Evolutionary conservation across 2,113 vertebrate genomes (phyloP).

Genomic region (Danionella cerebrum): DNA sequence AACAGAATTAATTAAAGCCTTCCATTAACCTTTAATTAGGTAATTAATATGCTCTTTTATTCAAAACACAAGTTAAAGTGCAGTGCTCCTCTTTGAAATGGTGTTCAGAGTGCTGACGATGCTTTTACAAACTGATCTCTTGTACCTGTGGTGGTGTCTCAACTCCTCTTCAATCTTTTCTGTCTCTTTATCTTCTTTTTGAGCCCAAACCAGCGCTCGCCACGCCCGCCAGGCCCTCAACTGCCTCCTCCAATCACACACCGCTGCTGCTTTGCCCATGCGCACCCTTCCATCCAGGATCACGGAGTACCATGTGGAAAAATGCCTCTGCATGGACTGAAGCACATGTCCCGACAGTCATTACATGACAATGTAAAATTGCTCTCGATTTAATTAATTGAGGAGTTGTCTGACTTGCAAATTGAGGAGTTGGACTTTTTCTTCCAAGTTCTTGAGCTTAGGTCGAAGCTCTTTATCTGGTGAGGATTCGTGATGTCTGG

Average conservation of each 20-base stretch:
- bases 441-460: conserved; percentile 44
- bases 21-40: neutral
- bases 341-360: neutral
- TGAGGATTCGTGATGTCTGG: conserved; percentile 16
- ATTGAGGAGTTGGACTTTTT: conserved; percentile 46
- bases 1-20: neutral
- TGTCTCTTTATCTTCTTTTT: conserved; percentile 62
- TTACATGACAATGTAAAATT: neutral
- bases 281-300: conserved; percentile 72
- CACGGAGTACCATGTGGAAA: conserved; percentile 81
- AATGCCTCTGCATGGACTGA: conserved; percentile 81
- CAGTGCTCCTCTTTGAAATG: no score
- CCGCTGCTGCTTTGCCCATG: conserved; percentile 75
- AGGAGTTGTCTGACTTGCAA: conserved; percentile 56
- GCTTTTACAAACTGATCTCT: neutral
- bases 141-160: conserved; percentile 77
- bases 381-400: no score
- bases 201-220: conserved; percentile 71
- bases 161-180: conserved; percentile 66
- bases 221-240: conserved; percentile 76
- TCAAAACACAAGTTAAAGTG: neutral
- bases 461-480: conserved; percentile 49
- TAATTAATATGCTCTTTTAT: neutral
- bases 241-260: conserved; percentile 82
- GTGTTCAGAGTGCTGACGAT: no score